Evolutionary conservation across 2,888 invertebrate species (phyloP), one percentile per base, ranked within the genome.

Genomic region (Dryocosmus kuriphilus): DNA sequence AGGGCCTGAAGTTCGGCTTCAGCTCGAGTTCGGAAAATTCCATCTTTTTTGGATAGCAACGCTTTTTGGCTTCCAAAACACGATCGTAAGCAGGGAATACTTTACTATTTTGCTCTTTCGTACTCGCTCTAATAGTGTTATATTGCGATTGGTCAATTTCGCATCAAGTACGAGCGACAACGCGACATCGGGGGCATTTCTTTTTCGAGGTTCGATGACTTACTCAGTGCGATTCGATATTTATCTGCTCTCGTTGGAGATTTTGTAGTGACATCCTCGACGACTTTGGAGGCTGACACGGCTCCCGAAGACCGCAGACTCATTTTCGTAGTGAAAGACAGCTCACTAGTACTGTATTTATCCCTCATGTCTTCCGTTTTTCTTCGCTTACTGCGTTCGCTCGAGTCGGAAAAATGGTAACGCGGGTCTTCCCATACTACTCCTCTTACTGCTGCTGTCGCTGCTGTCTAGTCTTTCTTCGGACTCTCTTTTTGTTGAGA

Each of bases 51-150:
- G 73, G 51, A 41, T 73, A 46, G 24, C 46, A 73, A n/a, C n/a
- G 35, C 16, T 63, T 32, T 63, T 77, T 77, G 24, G 77, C 74
- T 46, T 77, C 55, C 16, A 63, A 30, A 51, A 77, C 41, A n/a
- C 57, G n/a, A 19, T 38, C 30, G 16, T 77, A 74, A 24, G 65
- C 4, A 6, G 55, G 74, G 63, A 57, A 74, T 16, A 60, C 46
- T 7, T 32, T 30, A 30, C 51, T 35, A n/a, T 67, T 67, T 16
- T 46, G 24, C 30, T 9, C 5, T 30, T 30, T 51, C 22, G 32
- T 35, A 6, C 5, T 19, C 38, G 60, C 35, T 27, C 61, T 57
- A 61, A 67, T 60, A 6, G 35, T 51, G 0, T n/a, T 2, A 41
- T 71, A 77, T 22, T 71, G 60, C 30, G 32, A 22, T 38, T 67